Evolutionary conservation across 2,888 invertebrate species (phyloP), one percentile per base, ranked within the genome.

Genomic region (Digitonthophagus gazella): DNA sequence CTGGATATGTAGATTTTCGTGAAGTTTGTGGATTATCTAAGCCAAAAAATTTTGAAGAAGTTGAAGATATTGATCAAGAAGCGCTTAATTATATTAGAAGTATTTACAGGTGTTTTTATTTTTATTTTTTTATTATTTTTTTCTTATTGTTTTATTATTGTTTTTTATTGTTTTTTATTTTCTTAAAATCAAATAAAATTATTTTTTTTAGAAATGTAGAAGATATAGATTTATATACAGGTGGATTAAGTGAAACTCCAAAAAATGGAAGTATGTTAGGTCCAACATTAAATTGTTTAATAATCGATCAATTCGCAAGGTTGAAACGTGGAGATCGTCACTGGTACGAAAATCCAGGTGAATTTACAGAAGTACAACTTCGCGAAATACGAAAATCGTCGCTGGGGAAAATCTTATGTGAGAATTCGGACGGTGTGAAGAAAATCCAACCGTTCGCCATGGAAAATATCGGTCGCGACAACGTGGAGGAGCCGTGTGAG

Each of bases 191-290:
- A 28, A 22, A 28, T 28, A 20, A 64, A 58, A 54, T 15, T 64
- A 6, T 19, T 8, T 64, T 71, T 80, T 78, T 56, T 74, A 89
- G 89, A 16, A 81, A 85, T 22, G 91, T 95, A 0, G 90, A 93
- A 3, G 96, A 97, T 80, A 89, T 97, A 22, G 97, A 97, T 81
- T 81, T 96, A 20, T 97, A 95, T 82, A 92, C 94, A 0, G 97
- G 96, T 0, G 93, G 93, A 0, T 80, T 96, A 55, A 92, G 95
- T 11, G 97, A 97, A 79, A 86, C 86, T 6, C 93, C 93, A 0
- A 78, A 85, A 68, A 82, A 84, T 75, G 93, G 86, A 2, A 90
- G 92, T 0, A 87, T 95, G 15, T 86, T 96, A 65, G 96, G 96
- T 0, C 93, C 96, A 0, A 91, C 95, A 0, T 88, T 96, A 67